Base-by-base conservation (phyloP, 2,797 vertebrate genomes). In the Sternotherus odoratus region DNA sequence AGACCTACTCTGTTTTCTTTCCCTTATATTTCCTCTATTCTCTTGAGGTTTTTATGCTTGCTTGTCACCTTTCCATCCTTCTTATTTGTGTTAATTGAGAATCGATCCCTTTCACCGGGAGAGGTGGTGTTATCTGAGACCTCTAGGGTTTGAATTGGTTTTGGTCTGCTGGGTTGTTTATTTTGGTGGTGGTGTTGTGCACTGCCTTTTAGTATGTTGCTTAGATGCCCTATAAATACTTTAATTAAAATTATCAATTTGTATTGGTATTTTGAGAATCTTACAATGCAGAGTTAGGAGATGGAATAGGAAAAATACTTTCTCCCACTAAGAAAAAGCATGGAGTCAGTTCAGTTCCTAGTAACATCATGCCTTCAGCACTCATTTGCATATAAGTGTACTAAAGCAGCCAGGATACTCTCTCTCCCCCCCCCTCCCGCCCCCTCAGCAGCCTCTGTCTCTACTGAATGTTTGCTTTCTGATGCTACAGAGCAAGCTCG, bases 401-500 rank as follows among this genome's bases (percentile, higher is more conserved):
- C 39, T 91, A 75, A 91, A 87, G 26, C 48, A 89, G 43, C 1
- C 2, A 12, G 46, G 0, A 57, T 30, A 0, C 1, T 88, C 83
- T 89, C 82, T 74, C n/a, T 19, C n/a, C 5, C 43, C 79, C 92
- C 84, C 74, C 24, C 17, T 77, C 5, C 33, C 12, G 79, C 4
- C 69, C 16, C 83, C 8, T 77, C 54, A 8, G 1, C 79, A 26
- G 80, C 3, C 12, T 82, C 75, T 13, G 28, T 87, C 36, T 90
- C 89, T 49, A 78, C 17, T 51, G 33, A 72, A 48, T 79, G 9
- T 26, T 85, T 87, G 8, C 89, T 95, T 87, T 90, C 81, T 88
- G 75, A 92, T 81, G 60, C 57, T 74, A 51, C 13, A 50, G 75
- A 85, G n/a, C 43, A 88, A 12, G 48, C 26, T 83, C 16, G 0